A percentile compares a stretch with the other conserved stretches of the same genome.
Evolutionary conservation across 2,113 vertebrate species (phyloP).

Genomic region (Rhinoderma darwinii): DNA sequence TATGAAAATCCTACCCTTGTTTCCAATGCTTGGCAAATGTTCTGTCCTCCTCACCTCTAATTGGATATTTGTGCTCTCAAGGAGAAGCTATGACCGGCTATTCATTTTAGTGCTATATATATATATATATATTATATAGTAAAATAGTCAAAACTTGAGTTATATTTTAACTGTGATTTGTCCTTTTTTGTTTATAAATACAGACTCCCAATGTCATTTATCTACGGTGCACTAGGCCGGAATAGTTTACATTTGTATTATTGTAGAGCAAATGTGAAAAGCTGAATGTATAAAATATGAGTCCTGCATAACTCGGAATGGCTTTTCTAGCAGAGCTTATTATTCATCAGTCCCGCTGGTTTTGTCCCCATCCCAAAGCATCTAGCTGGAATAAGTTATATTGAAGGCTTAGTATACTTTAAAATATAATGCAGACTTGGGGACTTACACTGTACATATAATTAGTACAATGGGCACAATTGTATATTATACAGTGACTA

Average conservation of each 20-base stretch:
- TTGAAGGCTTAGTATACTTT: neutral
- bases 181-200: neutral
- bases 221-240: neutral
- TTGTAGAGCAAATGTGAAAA: neutral
- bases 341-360: neutral
- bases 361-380: neutral
- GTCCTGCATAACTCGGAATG: neutral
- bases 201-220: neutral
- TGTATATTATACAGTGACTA: too few species aligned
- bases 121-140: too few species aligned
- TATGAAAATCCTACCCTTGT: too few species aligned
- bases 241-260: neutral
- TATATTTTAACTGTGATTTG: neutral
- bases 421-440: neutral
- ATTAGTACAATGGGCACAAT: neutral
- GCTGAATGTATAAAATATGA: neutral
- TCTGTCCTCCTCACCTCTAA: too few species aligned
- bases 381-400: neutral
- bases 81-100: too few species aligned
- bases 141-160: too few species aligned
- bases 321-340: neutral
- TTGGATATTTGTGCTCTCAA: too few species aligned
- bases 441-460: neutral
- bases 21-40: too few species aligned
- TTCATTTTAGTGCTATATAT: too few species aligned